Conservation (phyloP, 2,113 vertebrate genomes). For the Odobenus rosmarus region DNA sequence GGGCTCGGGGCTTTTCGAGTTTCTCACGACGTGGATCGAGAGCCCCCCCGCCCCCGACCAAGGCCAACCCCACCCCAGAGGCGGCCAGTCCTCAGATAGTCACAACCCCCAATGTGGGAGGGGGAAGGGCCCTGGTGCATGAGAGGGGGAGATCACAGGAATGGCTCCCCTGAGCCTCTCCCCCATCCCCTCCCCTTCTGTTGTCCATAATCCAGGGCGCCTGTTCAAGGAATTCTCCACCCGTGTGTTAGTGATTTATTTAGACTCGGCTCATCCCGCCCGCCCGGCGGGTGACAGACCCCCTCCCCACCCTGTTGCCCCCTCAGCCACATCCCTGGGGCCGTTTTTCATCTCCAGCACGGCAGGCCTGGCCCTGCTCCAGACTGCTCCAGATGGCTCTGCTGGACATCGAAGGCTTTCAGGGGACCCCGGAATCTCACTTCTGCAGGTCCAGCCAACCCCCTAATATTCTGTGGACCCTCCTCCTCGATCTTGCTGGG, state of each 20-base stretch:
- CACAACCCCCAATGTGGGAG: not conserved
- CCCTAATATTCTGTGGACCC: not conserved
- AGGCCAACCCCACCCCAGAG: not conserved
- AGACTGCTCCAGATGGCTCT: conserved; percentile 60
- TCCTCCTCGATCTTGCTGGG: not conserved
- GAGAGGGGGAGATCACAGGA: not conserved
- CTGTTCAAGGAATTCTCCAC: conserved; percentile 73
- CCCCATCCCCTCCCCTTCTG: not conserved
- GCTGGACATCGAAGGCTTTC: not conserved
- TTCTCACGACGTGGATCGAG: conserved; percentile 70
- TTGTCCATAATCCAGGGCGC: conserved; percentile 63
- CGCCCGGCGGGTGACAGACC: conserved; percentile 52
- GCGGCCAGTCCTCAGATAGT: not conserved
- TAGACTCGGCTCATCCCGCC: conserved; percentile 70
- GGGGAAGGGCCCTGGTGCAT: not conserved
- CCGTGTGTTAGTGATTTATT: conserved; percentile 80
- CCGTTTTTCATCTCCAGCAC: conserved; percentile 55
- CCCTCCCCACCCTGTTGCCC: not conserved
- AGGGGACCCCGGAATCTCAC: conserved; percentile 1
- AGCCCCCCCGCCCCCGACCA: conserved; percentile 4
- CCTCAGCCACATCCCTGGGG: not conserved
- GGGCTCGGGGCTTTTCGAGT: conserved; percentile 34
- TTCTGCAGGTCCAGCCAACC: not conserved
- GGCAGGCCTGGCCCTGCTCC: conserved; percentile 68
- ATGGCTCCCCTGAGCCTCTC: not conserved